A percentile compares a stretch with the other conserved stretches of the same genome.
Conservation (phyloP, 1,140 invertebrate genomes). For the Lepidotrigona ventralis region DNA sequence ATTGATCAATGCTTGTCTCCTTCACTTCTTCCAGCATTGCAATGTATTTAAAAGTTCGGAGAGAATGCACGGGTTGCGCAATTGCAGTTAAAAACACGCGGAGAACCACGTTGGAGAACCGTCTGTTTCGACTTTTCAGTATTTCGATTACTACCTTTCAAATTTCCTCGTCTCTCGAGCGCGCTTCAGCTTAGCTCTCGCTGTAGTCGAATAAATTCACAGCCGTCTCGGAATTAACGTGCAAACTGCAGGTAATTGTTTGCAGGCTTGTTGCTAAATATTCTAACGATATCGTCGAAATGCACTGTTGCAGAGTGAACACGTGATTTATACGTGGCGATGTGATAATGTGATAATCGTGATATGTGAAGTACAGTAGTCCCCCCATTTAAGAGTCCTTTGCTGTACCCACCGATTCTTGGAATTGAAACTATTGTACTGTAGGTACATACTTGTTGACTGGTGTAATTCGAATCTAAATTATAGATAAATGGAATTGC, state of each 20-base stretch:
- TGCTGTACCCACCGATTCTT: too few species aligned
- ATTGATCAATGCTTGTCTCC: background rate
- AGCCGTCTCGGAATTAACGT: background rate
- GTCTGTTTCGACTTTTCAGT: background rate
- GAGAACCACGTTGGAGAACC: background rate
- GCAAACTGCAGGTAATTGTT: background rate
- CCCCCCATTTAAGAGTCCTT: too few species aligned
- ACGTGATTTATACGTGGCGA: background rate
- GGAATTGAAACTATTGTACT: too few species aligned
- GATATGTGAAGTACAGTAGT: background rate
- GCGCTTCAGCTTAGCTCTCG: background rate
- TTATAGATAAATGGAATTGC: too few species aligned
- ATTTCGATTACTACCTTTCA: background rate
- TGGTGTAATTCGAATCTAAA: too few species aligned
- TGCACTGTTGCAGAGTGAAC: background rate
- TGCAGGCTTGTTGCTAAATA: background rate
- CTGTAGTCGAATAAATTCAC: background rate
- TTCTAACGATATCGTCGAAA: background rate
- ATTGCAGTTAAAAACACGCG: conserved; percentile 21
- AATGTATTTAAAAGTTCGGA: background rate
- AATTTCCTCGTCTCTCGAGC: background rate
- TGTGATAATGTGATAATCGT: background rate
- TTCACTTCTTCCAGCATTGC: background rate
- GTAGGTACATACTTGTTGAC: too few species aligned
- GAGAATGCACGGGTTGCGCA: conserved; percentile 6